Evolutionary conservation across 2,113 vertebrate genomes (phyloP).

Genomic region (Ciconia boyciana): DNA sequence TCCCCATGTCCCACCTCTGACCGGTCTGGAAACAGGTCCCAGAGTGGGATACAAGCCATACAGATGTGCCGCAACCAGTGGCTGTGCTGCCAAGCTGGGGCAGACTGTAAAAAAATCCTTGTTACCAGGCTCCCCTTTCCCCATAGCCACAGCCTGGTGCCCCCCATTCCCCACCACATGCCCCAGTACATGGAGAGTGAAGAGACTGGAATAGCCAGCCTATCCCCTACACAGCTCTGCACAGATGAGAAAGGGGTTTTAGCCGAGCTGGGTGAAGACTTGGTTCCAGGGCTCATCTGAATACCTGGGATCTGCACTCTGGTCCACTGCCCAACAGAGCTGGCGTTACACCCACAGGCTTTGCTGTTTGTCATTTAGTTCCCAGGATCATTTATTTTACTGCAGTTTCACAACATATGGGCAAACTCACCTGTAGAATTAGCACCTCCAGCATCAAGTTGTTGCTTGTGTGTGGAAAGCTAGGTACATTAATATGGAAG

Average conservation of each 20-base stretch:
- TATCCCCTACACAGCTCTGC: background rate
- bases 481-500: background rate
- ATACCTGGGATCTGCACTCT: background rate
- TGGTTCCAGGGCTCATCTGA: background rate
- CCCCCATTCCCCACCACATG: rapidly evolving
- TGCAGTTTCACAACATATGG: background rate
- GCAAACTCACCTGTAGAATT: background rate
- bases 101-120: background rate
- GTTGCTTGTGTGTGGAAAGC: background rate
- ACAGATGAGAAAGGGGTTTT: background rate
- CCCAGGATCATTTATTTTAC: background rate
- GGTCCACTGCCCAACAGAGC: background rate
- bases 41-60: background rate
- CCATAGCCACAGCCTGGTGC: background rate
- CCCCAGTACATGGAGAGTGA: background rate
- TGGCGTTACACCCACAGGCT: background rate
- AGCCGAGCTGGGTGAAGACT: background rate
- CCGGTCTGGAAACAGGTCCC: background rate
- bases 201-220: background rate
- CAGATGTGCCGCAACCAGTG: background rate
- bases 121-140: background rate
- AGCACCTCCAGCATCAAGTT: background rate
- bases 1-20: background rate
- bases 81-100: background rate
- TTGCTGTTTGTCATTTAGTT: background rate